A percentile compares a stretch with the other conserved stretches of the same genome.
Conservation (phyloP, 2,797 vertebrate genomes). For the Salmo trutta region DNA sequence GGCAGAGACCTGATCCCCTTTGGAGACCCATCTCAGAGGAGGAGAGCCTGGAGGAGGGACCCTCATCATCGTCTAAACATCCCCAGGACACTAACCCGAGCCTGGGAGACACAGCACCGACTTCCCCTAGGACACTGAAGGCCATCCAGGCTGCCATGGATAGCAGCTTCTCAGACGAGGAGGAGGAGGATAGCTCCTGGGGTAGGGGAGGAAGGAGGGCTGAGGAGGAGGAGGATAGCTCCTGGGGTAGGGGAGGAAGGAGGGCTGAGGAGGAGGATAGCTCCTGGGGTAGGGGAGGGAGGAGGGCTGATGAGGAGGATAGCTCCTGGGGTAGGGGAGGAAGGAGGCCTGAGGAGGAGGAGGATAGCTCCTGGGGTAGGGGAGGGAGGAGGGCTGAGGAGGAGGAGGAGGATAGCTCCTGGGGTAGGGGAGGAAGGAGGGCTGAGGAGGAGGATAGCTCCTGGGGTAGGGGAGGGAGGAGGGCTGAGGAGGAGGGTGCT, state of each 20-base stretch:
- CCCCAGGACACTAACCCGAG: constrained; percentile 41
- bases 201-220: constrained; percentile 12
- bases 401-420: background rate
- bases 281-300: background rate
- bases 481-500: background rate
- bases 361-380: background rate
- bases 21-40: constrained; percentile 71
- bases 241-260: background rate
- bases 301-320: constrained; percentile 2
- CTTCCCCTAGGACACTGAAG: constrained; percentile 83
- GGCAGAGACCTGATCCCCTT: constrained; percentile 68
- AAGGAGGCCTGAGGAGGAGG: too few relatives aligned
- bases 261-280: constrained; percentile 13
- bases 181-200: constrained; percentile 39
- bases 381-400: constrained; percentile 14
- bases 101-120: constrained; percentile 56
- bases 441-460: constrained; percentile 5
- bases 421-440: constrained; percentile 4
- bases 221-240: background rate
- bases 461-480: background rate
- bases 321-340: too few relatives aligned
- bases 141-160: constrained; percentile 74
- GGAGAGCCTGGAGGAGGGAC: constrained; percentile 31
- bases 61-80: constrained; percentile 36
- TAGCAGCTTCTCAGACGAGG: constrained; percentile 69